Evolutionary conservation across 1,140 invertebrate genomes (phyloP).

Genomic region (Stratiolaelaps scimitus): DNA sequence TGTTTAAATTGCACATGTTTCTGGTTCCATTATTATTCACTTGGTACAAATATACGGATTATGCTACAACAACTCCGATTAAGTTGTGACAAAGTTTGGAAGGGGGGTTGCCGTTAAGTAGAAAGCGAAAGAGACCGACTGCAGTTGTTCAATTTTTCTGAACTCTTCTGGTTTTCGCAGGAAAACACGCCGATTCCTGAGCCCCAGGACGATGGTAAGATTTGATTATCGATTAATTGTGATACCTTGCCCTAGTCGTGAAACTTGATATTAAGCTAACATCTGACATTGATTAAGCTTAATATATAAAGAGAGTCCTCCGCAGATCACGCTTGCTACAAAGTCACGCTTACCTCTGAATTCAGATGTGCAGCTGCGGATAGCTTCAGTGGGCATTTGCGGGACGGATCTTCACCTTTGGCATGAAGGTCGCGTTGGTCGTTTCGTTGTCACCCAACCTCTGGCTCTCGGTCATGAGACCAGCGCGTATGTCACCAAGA

Average conservation of each 20-base stretch:
- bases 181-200: slow-evolving; percentile 40
- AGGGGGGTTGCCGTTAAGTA: too few species aligned
- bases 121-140: not conserved
- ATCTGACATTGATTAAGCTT: not conserved
- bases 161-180: slow-evolving; percentile 37
- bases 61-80: slow-evolving; percentile 11
- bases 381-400: slow-evolving; percentile 82
- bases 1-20: too few species aligned
- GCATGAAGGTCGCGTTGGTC: slow-evolving; percentile 62
- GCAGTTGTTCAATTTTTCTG: slow-evolving; percentile 1
- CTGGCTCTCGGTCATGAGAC: slow-evolving; percentile 85
- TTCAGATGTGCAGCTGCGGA: slow-evolving; percentile 55
- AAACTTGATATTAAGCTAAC: not conserved
- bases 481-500: slow-evolving; percentile 55
- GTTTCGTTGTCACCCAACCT: slow-evolving; percentile 63
- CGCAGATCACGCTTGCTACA: slow-evolving; percentile 20
- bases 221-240: not conserved
- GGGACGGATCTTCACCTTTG: slow-evolving; percentile 91
- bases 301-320: not conserved
- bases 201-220: slow-evolving; percentile 39
- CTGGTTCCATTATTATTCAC: too few species aligned
- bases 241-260: not conserved
- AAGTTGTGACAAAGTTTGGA: slow-evolving; percentile 26
- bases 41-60: too few species aligned
- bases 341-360: not conserved